Evolutionary conservation across 2,888 invertebrate species (phyloP), one percentile per base, ranked within the genome.

Genomic region (Diarsia mendica): DNA sequence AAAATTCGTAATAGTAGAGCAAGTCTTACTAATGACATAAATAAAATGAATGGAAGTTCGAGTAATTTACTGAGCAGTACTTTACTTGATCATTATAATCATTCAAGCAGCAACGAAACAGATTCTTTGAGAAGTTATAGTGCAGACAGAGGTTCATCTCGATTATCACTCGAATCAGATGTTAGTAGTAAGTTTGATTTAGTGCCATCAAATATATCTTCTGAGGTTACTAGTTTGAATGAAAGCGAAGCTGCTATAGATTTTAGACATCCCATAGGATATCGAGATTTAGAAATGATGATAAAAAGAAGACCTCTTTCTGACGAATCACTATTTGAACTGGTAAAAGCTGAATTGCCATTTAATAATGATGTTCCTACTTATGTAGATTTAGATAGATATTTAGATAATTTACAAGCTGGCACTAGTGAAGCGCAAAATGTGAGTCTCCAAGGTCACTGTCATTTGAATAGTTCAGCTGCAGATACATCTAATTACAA

Each of bases 241-340:
- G 96, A 93, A 87, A 94, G 92, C 80, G 96, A 96, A 72, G 94
- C 96, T 66, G 96, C 97, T 80, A 94, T 97, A 5, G 97, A 98
- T 85, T 93, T 97, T 10, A 94, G 97, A 75, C 93, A 95, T 89
- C 91, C 94, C 3, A 91, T 93, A 76, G 90, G 87, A 39, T 95
- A 94, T 83, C 96, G 95, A 84, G 97, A 97, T 79, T 96, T 97
- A 60, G 97, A 97, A 87, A 95, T 97, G 46, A 97, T 97, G 86
- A 92, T 98, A 61, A 98, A 98, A 88, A 96, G 98, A 68, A 95
- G 98, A 84, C 98, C 98, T 0, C 96, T 98, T 6, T 98, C 98
- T 33, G 98, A 98, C 89, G 98, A 98, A 87, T 98, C 98, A 67
- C 94, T 97, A 61, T 98, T 97, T 89, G 97, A 98, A 90, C 95